Base-by-base conservation (phyloP, 2,888 invertebrate genomes). In the Cheilosia variabilis region DNA sequence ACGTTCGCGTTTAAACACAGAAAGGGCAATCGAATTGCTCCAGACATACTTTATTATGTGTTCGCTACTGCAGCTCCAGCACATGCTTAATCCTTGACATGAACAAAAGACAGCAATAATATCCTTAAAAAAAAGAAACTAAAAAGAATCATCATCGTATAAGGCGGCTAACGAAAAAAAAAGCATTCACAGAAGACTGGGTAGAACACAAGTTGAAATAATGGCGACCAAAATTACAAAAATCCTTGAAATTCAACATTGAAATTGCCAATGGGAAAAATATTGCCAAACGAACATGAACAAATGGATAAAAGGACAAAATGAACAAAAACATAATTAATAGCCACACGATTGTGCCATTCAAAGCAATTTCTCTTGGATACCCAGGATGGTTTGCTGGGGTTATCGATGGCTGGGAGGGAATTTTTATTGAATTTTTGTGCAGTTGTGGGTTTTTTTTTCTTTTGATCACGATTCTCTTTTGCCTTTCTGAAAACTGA, bases 1-100 rank as follows among this genome's bases (percentile, higher is more conserved):
- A 27, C 37, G 13, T 37, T 13, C 22, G 24, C 24, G 43, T 15
- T 43, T 66, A 17, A 50, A 86, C 86, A 86, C 63, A 83, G 83
- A 87, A 83, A 79, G 87, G 87, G 75, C 83, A 87, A 83, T 83
- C 83, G 83, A 83, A 83, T 87, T 87, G 87, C 87, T 79, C 83
- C 79, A 87, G 87, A 87, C 87, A 68, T 87, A 87, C 87, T 87
- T 87, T 83, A 83, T 87, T 87, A 87, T 75, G 58, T 83, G 79
- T 75, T 68, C 43, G 57, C 27, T 45, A 50, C 65, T 60, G 27
- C 45, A 45, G 50, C 22, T 17, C 22, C 43, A 77, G 57, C 72
- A 78, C 66, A 73, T 83, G 69, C 71, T 31, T 62, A 57, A 84
- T 69, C 80, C 71, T 58, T 69, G 71, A 75, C 65, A 79, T 50